Percentiles rank a stretch among this genome's conserved stretches.
These are phyloP conservation scores for Calameuta idolon DNA, from an alignment of 2,888 invertebrate species.

Conservation along the genomic window DNA sequence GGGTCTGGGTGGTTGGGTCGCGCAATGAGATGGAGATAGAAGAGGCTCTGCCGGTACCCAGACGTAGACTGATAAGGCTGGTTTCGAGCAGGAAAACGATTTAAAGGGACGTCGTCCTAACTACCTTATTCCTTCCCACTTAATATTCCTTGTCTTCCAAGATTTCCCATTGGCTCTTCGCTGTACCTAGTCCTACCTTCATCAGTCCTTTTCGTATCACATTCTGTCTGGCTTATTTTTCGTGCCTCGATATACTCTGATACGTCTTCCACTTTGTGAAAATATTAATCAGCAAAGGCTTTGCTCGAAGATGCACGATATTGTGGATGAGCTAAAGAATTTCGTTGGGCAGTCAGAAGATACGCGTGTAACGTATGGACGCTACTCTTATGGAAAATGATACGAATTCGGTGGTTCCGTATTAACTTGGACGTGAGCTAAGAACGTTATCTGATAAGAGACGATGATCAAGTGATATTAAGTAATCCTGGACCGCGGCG, in stretches of 20 bases:
- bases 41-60: constrained; percentile 12
- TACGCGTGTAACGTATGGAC: neutral
- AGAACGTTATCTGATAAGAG: neutral
- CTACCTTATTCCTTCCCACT: constrained; percentile 22
- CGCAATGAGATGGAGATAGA: constrained; percentile 23
- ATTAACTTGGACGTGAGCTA: neutral
- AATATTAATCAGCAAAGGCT: neutral
- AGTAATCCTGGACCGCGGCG: neutral
- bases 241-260: neutral
- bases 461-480: neutral
- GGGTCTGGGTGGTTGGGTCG: constrained; percentile 6
- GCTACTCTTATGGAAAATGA: neutral
- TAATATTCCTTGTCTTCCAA: constrained; percentile 21
- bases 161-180: neutral
- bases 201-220: too few relatives aligned
- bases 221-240: too few relatives aligned
- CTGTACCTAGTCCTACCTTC: neutral
- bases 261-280: neutral
- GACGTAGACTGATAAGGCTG: constrained; percentile 24
- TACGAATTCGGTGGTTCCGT: neutral
- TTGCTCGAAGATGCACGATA: neutral
- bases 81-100: constrained; percentile 21
- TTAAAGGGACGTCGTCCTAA: constrained; percentile 21
- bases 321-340: neutral
- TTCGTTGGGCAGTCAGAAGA: neutral